Evolutionary conservation across 2,888 invertebrate species (phyloP).

Genomic region (Polydrusus cervinus): DNA sequence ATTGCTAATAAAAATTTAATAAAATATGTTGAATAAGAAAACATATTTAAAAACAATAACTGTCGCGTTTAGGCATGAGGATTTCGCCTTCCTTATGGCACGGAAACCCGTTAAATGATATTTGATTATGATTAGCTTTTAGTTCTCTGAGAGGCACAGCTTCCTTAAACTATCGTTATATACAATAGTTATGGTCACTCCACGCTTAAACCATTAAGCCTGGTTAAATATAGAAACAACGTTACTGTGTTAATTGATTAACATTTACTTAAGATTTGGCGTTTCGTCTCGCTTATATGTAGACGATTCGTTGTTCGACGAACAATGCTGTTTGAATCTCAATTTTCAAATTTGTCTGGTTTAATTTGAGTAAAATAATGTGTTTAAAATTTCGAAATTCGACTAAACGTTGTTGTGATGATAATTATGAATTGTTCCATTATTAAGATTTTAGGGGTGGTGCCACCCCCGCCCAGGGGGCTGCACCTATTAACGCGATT

Average conservation of each 20-base stretch:
- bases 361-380: too few species aligned
- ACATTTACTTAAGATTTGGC: neutral
- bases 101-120: neutral
- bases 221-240: neutral
- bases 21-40: neutral
- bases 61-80: neutral
- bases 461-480: too few species aligned
- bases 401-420: too few species aligned
- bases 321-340: too few species aligned
- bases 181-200: neutral
- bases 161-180: neutral
- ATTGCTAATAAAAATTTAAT: too few species aligned
- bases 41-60: neutral
- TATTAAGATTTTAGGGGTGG: too few species aligned
- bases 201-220: too few species aligned
- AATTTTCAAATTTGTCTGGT: too few species aligned
- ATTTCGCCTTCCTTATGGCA: slow-evolving; percentile 4
- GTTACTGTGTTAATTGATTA: neutral
- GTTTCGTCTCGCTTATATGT: neutral
- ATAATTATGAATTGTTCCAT: too few species aligned
- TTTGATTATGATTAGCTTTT: slow-evolving; percentile 1
- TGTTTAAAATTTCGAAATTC: too few species aligned
- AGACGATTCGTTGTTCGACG: too few species aligned
- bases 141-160: neutral
- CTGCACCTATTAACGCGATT: too few species aligned